Evolutionary conservation across 2,888 invertebrate species (phyloP).

Genomic region (Oscheius sp.): DNA sequence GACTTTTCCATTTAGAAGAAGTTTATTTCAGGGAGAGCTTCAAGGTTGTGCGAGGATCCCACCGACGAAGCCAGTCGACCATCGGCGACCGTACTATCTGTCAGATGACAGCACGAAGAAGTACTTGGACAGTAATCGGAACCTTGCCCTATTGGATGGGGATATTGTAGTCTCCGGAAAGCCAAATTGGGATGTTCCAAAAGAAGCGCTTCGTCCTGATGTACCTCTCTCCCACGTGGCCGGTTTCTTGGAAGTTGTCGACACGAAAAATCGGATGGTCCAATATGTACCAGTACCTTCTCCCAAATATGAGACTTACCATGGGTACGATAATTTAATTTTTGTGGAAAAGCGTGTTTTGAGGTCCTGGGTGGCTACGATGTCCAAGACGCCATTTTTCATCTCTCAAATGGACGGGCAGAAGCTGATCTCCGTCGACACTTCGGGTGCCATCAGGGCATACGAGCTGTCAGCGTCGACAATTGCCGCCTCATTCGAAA

Average conservation of each 20-base stretch:
- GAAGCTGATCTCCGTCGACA: constrained; percentile 78
- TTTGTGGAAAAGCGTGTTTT: background rate
- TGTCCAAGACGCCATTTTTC: constrained; percentile 75
- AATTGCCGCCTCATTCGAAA: constrained; percentile 51
- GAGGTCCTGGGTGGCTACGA: constrained; percentile 75
- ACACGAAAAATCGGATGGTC: constrained; percentile 75
- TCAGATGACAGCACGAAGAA: constrained; percentile 36
- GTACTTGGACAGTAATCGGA: constrained; percentile 38
- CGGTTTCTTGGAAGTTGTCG: constrained; percentile 78
- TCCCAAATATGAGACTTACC: constrained; percentile 74
- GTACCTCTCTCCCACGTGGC: constrained; percentile 66
- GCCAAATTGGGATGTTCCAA: constrained; percentile 73
- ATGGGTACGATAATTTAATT: constrained; percentile 62
- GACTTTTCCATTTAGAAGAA: background rate
- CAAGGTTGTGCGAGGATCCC: constrained; percentile 19
- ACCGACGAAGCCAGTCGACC: constrained; percentile 24
- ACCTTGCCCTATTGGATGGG: constrained; percentile 39
- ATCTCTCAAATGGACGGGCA: constrained; percentile 75
- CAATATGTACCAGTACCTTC: constrained; percentile 78
- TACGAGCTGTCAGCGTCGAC: constrained; percentile 45
- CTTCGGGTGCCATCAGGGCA: constrained; percentile 75
- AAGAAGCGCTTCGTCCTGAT: constrained; percentile 67
- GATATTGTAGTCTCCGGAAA: constrained; percentile 58
- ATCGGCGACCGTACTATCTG: constrained; percentile 42
- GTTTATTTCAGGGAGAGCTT: background rate